Evolutionary conservation across 2,888 invertebrate genomes (phyloP).

Genomic region (Xanthia togata): DNA sequence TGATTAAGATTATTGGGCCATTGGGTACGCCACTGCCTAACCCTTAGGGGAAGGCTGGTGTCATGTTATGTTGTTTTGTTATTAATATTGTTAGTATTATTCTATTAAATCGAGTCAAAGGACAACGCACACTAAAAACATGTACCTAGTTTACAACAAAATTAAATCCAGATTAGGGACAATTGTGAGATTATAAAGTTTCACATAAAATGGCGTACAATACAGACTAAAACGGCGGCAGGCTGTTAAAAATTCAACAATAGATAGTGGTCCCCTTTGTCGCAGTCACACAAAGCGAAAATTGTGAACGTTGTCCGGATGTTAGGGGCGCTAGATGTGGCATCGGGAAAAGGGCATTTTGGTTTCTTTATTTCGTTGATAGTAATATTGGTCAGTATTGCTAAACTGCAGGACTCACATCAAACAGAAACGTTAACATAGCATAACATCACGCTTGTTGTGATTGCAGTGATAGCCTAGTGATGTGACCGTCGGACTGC

Average conservation of each 20-base stretch:
- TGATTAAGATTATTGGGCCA: too few species aligned
- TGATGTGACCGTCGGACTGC: too few species aligned
- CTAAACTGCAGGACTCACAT: too few species aligned
- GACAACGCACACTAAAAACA: background rate
- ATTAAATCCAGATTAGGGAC: constrained; percentile 40
- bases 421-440: too few species aligned
- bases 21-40: too few species aligned
- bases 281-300: constrained; percentile 67
- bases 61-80: too few species aligned
- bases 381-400: constrained; percentile 1
- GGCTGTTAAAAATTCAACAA: constrained; percentile 78
- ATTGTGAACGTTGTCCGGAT: constrained; percentile 65
- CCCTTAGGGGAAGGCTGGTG: too few species aligned
- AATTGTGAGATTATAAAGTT: constrained; percentile 56
- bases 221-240: constrained; percentile 65
- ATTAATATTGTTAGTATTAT: too few species aligned
- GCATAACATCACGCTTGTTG: too few species aligned
- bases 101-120: background rate
- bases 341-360: constrained; percentile 15
- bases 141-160: background rate
- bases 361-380: background rate
- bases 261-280: constrained; percentile 76
- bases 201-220: constrained; percentile 66
- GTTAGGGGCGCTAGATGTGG: constrained; percentile 55
- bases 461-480: too few species aligned